Percentiles rank a stretch among this genome's conserved stretches.
Evolutionary conservation across 2,113 vertebrate species (phyloP).

Genomic region (Notarius lentiginosus): DNA sequence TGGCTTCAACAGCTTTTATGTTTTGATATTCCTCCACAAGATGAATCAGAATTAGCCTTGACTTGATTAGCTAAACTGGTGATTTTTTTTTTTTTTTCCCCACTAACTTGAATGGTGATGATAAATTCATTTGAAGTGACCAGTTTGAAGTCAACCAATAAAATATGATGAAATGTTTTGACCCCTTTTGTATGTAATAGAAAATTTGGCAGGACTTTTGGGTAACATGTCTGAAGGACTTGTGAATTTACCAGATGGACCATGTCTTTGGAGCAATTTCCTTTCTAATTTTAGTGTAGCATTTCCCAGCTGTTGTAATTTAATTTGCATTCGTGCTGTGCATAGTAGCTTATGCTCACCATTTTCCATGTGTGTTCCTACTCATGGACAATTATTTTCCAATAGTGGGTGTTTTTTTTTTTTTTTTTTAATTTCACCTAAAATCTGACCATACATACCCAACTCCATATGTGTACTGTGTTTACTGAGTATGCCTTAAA

Average conservation of each 20-base stretch:
- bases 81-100: not conserved
- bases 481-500: not conserved
- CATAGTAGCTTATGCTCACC: not conserved
- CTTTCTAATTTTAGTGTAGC: not conserved
- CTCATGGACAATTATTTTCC: too few species aligned
- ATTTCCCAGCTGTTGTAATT: not conserved
- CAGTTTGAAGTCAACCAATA: not conserved
- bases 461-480: not conserved
- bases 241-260: conserved; percentile 4
- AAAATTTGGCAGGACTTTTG: not conserved
- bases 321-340: not conserved
- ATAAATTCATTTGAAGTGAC: not conserved
- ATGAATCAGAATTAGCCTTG: not conserved
- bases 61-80: not conserved
- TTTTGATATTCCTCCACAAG: not conserved
- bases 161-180: not conserved
- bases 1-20: not conserved
- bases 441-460: not conserved
- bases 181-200: not conserved
- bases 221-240: not conserved
- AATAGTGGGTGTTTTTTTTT: too few species aligned
- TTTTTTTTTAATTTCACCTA: too few species aligned
- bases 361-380: not conserved
- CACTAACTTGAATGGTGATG: not conserved
- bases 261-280: not conserved